Conservation (phyloP, 2,888 invertebrate species). For the Crepidodera aurea region DNA sequence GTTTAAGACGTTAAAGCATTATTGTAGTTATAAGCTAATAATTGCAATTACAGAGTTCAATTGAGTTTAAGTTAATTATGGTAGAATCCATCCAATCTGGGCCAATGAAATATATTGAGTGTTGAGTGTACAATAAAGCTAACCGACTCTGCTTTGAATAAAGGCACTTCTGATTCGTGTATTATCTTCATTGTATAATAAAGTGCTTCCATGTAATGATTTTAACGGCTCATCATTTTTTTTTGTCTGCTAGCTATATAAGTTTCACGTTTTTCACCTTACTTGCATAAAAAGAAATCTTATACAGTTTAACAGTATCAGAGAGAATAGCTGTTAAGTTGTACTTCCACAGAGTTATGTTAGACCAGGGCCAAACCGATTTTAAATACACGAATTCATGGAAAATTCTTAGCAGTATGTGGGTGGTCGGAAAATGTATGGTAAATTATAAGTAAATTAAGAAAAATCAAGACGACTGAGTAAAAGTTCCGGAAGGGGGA, state of each 20-base stretch:
- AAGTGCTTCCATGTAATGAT: background rate
- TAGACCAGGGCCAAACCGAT: too few species aligned
- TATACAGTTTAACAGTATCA: too few species aligned
- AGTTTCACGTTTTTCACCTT: slow-evolving; percentile 1
- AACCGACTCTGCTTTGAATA: background rate
- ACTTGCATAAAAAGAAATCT: too few species aligned
- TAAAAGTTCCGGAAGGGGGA: too few species aligned
- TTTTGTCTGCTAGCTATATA: background rate
- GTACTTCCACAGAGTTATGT: too few species aligned
- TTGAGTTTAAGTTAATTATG: slow-evolving; percentile 6
- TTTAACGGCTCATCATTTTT: slow-evolving; percentile 2
- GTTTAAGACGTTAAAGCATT: background rate
- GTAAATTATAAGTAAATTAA: too few species aligned
- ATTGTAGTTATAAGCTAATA: background rate
- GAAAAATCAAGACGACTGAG: too few species aligned
- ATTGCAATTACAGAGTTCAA: slow-evolving; percentile 20
- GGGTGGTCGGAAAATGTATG: too few species aligned
- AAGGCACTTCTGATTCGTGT: background rate
- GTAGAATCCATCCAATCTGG: slow-evolving; percentile 2
- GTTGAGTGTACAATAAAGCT: background rate
- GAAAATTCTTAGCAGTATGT: too few species aligned
- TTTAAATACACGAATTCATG: too few species aligned
- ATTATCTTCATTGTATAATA: slow-evolving; percentile 4
- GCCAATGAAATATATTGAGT: background rate
- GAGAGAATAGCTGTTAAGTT: too few species aligned